phyloP scores from a whole-genome alignment of 2,888 invertebrate genomes.

The Tanytarsus gracilentus region DNA sequence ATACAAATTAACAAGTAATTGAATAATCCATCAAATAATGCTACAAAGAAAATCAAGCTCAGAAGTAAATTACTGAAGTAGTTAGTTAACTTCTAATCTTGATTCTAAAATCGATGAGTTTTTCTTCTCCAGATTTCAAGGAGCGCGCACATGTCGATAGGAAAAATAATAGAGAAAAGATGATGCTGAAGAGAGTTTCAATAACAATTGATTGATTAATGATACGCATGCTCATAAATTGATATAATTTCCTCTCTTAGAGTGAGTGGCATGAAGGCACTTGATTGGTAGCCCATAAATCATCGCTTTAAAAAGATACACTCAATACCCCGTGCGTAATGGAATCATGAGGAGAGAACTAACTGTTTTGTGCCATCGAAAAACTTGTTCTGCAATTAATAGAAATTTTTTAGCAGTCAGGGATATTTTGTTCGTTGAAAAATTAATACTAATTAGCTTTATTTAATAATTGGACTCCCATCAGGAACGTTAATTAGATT shows the following conservation, averaged over 20 bases:
- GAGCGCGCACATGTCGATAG: not conserved
- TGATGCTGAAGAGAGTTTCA: not conserved
- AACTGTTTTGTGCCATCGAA: not conserved
- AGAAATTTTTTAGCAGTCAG: not conserved
- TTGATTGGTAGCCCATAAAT: conserved; percentile 21
- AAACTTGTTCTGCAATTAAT: not conserved
- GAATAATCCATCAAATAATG: not conserved
- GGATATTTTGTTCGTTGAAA: not conserved
- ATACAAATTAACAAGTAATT: conserved; percentile 27
- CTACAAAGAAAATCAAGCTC: not conserved
- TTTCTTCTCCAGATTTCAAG: too few species aligned
- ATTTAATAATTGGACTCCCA: conserved; percentile 4
- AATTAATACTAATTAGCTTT: conserved; percentile 1
- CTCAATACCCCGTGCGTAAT: conserved; percentile 16
- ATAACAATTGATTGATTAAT: conserved; percentile 25
- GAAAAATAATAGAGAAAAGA: not conserved
- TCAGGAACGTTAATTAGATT: not conserved
- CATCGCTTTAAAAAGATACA: conserved; percentile 6
- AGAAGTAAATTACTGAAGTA: too few species aligned
- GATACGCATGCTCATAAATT: conserved; percentile 22
- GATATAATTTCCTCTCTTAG: conserved; percentile 13
- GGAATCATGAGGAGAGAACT: not conserved
- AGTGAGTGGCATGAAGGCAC: not conserved
- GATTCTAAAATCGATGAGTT: too few species aligned
- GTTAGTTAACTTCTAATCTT: too few species aligned